phyloP scores from a whole-genome alignment of 2,113 vertebrate genomes.

The Oncorhynchus tshawytscha region DNA sequence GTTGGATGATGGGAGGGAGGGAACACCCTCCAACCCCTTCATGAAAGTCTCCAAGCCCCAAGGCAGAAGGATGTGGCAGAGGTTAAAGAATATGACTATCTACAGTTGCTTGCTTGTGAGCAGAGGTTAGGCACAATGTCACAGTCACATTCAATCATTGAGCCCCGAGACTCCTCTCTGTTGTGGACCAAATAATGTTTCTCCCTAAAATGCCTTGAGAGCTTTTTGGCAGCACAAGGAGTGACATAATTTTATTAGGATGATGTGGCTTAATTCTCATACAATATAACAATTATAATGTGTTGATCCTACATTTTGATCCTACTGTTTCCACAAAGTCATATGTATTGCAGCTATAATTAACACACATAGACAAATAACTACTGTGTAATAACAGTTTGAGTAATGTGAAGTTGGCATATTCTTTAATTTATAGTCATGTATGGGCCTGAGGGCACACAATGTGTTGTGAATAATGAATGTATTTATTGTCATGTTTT shows the following conservation, averaged over 20 bases:
- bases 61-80: no score
- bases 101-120: no score
- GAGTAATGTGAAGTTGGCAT: neutral
- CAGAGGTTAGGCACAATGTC: neutral
- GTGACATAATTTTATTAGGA: neutral
- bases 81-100: no score
- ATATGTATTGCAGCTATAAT: neutral
- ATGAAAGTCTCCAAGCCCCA: no score
- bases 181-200: neutral
- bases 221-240: neutral
- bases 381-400: neutral
- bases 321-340: neutral
- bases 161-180: neutral
- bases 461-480: no score
- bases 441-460: no score
- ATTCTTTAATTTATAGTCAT: neutral
- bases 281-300: no score
- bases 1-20: slow-evolving; percentile 41
- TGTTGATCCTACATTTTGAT: neutral
- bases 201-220: no score
- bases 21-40: no score
- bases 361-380: neutral
- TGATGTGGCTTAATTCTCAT: neutral
- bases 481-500: no score
- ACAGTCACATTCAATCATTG: slow-evolving; percentile 1